Evolutionary conservation across 1,140 invertebrate species (phyloP).

Genomic region (Drosophila pallidifrons): DNA sequence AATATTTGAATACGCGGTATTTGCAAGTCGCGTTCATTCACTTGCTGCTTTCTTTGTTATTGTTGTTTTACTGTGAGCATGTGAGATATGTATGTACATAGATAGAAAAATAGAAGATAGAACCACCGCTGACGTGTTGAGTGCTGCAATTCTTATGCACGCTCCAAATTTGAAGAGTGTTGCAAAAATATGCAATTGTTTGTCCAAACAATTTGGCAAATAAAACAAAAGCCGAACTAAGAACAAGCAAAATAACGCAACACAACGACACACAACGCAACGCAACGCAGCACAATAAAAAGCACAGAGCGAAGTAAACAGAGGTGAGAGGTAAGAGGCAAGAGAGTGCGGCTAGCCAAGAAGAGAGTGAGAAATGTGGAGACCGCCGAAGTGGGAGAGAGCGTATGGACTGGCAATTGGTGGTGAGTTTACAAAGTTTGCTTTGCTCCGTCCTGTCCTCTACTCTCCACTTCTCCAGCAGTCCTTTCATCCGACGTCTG

Average conservation of each 20-base stretch:
- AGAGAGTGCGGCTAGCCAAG: constrained; percentile 1
- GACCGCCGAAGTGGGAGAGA: not conserved
- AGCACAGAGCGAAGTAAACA: constrained; percentile 3
- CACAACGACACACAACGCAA: constrained; percentile 4
- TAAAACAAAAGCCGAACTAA: constrained; percentile 23
- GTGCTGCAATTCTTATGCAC: constrained; percentile 36
- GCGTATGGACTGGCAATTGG: constrained; percentile 26
- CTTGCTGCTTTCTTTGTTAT: too few species aligned
- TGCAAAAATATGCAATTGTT: constrained; percentile 69
- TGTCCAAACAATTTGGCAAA: constrained; percentile 65
- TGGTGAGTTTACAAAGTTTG: constrained; percentile 49
- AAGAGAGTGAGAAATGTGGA: not conserved
- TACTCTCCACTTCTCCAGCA: too few species aligned
- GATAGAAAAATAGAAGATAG: constrained; percentile 7
- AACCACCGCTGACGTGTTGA: constrained; percentile 24
- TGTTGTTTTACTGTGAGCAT: not conserved
- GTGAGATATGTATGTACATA: not conserved
- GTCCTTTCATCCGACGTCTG: not conserved
- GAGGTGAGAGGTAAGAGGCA: not conserved
- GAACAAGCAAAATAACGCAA: constrained; percentile 18
- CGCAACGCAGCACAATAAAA: not conserved
- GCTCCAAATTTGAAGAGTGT: constrained; percentile 55
- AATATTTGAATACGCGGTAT: too few species aligned
- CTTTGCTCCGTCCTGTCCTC: constrained; percentile 1
- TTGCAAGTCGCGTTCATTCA: too few species aligned